Conservation (phyloP, 1,140 invertebrate species). For the Drosophila jambulina region DNA sequence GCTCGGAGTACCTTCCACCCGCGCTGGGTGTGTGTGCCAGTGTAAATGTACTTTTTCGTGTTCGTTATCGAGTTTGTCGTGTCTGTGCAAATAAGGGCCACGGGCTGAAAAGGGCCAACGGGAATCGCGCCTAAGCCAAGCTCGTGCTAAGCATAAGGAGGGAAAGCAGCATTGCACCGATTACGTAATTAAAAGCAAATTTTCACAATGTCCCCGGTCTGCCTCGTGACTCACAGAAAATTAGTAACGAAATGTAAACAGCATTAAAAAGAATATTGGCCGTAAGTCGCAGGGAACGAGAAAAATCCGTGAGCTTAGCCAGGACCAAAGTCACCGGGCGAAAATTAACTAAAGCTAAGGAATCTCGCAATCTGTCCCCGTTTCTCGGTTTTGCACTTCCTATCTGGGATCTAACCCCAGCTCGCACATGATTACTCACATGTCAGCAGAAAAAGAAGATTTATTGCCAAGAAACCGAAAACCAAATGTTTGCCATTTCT, state of each 20-base stretch:
- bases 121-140: conserved; percentile 53
- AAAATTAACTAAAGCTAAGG: conserved; percentile 32
- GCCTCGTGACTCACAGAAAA: conserved; percentile 27
- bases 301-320: background rate
- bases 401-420: conserved; percentile 25
- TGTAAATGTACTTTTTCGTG: conserved; percentile 20
- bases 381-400: background rate
- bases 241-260: conserved; percentile 50
- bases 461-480: conserved; percentile 54
- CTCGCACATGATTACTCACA: conserved; percentile 38
- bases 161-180: conserved; percentile 31
- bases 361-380: conserved; percentile 5
- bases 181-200: conserved; percentile 75
- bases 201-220: conserved; percentile 31
- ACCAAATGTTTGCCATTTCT: conserved; percentile 59
- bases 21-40: background rate
- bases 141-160: conserved; percentile 7
- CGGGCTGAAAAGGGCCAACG: conserved; percentile 33
- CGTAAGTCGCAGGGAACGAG: background rate
- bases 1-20: conserved; percentile 4
- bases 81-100: conserved; percentile 36
- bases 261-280: background rate
- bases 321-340: background rate
- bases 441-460: conserved; percentile 64
- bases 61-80: conserved; percentile 21